Conservation (phyloP, 2,797 vertebrate species). For the Pseudomugil gertrudae region DNA sequence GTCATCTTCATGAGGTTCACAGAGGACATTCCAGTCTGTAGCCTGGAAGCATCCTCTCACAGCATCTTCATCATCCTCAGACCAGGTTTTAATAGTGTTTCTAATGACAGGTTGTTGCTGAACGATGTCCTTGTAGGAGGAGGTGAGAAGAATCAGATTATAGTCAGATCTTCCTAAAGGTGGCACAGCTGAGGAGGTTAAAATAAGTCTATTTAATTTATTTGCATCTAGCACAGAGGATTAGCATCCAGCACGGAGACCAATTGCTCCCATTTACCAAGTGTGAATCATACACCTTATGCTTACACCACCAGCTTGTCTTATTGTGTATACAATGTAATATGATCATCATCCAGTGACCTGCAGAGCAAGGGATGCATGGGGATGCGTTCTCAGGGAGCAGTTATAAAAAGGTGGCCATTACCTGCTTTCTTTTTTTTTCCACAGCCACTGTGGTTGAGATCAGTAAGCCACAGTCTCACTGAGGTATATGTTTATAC, state of each 20-base stretch:
- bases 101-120: too few relatives aligned
- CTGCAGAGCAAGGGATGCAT: constrained; percentile 23
- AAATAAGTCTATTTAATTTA: background rate
- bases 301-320: constrained; percentile 15
- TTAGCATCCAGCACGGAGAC: background rate
- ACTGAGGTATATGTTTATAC: constrained; percentile 5
- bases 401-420: constrained; percentile 1
- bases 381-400: constrained; percentile 1
- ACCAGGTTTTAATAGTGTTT: too few relatives aligned
- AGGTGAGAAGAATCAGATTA: too few relatives aligned
- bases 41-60: too few relatives aligned
- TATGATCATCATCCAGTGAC: constrained; percentile 13
- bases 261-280: background rate
- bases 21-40: too few relatives aligned
- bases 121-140: too few relatives aligned
- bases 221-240: background rate
- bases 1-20: too few relatives aligned
- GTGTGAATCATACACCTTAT: constrained; percentile 1
- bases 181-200: too few relatives aligned
- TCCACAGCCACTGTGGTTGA: constrained; percentile 24
- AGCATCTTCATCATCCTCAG: too few relatives aligned
- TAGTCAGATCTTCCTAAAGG: too few relatives aligned
- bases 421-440: background rate
- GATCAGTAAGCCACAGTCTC: background rate
- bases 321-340: constrained; percentile 39